Conservation (phyloP, 2,888 invertebrate species). For the Palloptera scutellata region DNA sequence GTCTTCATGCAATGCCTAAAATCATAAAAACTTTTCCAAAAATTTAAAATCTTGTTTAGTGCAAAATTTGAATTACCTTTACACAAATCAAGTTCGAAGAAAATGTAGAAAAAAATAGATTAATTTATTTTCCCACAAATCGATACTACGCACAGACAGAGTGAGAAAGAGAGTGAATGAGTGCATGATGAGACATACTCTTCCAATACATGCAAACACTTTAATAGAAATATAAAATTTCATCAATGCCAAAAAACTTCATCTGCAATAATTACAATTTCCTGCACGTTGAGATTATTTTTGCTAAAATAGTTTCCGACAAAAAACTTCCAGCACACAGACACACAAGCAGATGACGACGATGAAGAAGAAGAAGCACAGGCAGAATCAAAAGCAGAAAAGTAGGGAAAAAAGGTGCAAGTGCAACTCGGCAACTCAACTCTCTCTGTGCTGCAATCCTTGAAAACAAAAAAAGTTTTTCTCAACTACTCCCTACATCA, state of each 20-base stretch:
- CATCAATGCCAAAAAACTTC: constrained; percentile 48
- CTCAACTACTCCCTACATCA: neutral
- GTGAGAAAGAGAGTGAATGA: too few relatives aligned
- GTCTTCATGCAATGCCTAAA: too few relatives aligned
- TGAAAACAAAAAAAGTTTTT: constrained; percentile 45
- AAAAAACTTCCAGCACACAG: constrained; percentile 12
- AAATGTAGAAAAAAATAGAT: constrained; percentile 1
- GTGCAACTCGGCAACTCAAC: neutral
- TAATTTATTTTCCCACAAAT: constrained; percentile 8
- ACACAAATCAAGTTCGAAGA: neutral
- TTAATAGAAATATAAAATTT: constrained; percentile 44
- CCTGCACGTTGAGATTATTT: constrained; percentile 33
- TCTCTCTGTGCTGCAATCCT: constrained; percentile 46
- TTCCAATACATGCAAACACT: too few relatives aligned
- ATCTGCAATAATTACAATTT: constrained; percentile 51
- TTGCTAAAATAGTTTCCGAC: constrained; percentile 23
- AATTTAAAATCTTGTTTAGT: neutral
- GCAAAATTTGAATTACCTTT: too few relatives aligned
- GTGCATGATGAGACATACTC: too few relatives aligned
- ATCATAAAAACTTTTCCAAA: neutral
- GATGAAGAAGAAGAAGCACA: too few relatives aligned
- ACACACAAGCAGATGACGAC: neutral
- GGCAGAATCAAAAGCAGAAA: too few relatives aligned
- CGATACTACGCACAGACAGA: too few relatives aligned
- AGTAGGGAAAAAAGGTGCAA: neutral